These are phyloP conservation scores for Ornithorhynchus anatinus DNA, from an alignment of 2,113 vertebrate species.

Conservation along the genomic window DNA sequence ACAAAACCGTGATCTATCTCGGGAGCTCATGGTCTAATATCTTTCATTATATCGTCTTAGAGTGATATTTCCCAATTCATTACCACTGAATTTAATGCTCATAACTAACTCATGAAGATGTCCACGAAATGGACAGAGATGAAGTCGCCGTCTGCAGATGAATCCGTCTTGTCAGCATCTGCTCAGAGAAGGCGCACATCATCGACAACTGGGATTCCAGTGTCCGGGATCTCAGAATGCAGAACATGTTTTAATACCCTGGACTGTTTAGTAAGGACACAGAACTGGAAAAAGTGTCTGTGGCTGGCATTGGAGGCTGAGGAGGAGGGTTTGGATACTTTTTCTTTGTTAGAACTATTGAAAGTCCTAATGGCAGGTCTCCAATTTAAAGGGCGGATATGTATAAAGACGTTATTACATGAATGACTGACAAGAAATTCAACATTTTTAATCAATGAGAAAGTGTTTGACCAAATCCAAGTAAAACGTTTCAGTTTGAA, in stretches of 20 bases:
- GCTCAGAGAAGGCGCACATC: background rate
- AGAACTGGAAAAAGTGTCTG: background rate
- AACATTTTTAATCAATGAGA: too few relatives aligned
- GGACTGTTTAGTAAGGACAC: background rate
- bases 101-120: slow-evolving; percentile 16
- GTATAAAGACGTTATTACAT: too few relatives aligned
- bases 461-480: too few relatives aligned
- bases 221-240: background rate
- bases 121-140: background rate
- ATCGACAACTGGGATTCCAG: slow-evolving; percentile 12
- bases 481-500: too few relatives aligned
- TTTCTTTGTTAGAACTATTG: background rate
- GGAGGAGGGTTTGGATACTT: background rate
- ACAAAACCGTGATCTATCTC: background rate
- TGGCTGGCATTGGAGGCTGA: background rate
- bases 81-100: slow-evolving; percentile 24
- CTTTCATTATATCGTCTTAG: slow-evolving; percentile 51
- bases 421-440: too few relatives aligned
- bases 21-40: slow-evolving; percentile 42
- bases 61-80: slow-evolving; percentile 44
- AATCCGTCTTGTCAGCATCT: slow-evolving; percentile 20
- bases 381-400: background rate
- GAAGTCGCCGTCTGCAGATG: slow-evolving; percentile 29
- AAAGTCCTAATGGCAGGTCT: background rate
- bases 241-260: background rate